Evolutionary conservation across 2,113 vertebrate species (phyloP).

Genomic region (Hylia prasina): DNA sequence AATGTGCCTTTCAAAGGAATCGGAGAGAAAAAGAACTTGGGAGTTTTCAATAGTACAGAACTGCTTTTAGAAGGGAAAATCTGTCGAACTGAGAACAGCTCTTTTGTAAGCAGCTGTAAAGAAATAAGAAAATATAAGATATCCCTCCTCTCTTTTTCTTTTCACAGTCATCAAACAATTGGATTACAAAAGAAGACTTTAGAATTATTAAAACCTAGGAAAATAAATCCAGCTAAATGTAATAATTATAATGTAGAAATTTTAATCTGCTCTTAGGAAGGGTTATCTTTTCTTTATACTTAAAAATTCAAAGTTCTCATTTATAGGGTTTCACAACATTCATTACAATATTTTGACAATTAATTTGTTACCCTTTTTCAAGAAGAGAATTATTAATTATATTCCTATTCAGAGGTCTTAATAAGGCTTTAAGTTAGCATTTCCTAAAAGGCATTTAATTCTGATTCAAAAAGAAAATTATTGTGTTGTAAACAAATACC

Average conservation of each 20-base stretch:
- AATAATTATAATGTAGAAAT: not conserved
- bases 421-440: constrained; percentile 17
- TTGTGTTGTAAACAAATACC: constrained; percentile 62
- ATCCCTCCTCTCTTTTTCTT: not conserved
- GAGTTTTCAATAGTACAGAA: not conserved
- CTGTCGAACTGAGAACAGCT: not conserved
- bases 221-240: not conserved
- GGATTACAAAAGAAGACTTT: not conserved
- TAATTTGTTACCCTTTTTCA: constrained; percentile 29
- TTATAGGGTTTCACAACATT: not conserved
- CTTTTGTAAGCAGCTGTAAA: not conserved
- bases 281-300: not conserved
- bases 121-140: not conserved
- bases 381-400: constrained; percentile 52
- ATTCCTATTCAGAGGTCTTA: not conserved
- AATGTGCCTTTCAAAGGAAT: not conserved
- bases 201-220: not conserved
- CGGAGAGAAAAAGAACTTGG: not conserved
- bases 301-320: not conserved
- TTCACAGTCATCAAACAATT: not conserved
- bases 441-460: constrained; percentile 41
- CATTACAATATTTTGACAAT: constrained; percentile 45
- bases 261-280: constrained; percentile 9
- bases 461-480: constrained; percentile 71
- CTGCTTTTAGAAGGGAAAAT: not conserved